Evolutionary conservation across 2,888 invertebrate species (phyloP).

Genomic region (Labia minor): DNA sequence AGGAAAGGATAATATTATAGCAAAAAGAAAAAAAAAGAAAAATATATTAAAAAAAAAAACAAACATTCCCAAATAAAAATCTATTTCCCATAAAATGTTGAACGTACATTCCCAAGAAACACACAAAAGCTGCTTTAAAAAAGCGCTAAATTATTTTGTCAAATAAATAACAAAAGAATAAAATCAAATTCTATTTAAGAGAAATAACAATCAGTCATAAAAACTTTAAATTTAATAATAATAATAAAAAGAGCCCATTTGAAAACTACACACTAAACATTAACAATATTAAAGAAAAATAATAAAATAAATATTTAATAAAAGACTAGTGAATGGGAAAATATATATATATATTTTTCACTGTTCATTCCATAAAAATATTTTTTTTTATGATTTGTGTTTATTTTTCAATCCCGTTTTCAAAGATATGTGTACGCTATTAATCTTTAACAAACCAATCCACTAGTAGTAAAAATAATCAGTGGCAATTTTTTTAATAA

Average conservation of each 20-base stretch:
- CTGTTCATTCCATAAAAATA: conserved; percentile 14
- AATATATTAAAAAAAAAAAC: background rate
- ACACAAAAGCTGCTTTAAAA: conserved; percentile 14
- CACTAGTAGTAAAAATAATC: background rate
- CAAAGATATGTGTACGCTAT: background rate
- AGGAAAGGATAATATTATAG: background rate
- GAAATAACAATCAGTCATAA: conserved; percentile 8
- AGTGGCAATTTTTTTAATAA: background rate
- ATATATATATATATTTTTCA: background rate
- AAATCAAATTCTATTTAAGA: background rate
- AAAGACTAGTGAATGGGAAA: conserved; percentile 16
- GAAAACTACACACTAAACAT: background rate
- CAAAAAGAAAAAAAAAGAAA: background rate
- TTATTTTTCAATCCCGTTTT: conserved; percentile 8
- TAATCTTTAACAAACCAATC: conserved; percentile 7
- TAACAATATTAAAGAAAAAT: background rate
- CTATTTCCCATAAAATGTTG: background rate
- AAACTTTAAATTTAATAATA: background rate
- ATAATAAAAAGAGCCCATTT: background rate
- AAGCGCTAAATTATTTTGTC: background rate
- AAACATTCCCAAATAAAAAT: conserved; percentile 4
- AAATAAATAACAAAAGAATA: conserved; percentile 15
- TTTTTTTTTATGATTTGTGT: background rate
- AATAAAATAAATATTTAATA: conserved; percentile 15
- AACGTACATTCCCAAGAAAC: conserved; percentile 9